Percentiles rank a stretch among this genome's conserved stretches.
phyloP scores from a whole-genome alignment of 2,797 vertebrate species.

The Erethizon dorsatum region DNA sequence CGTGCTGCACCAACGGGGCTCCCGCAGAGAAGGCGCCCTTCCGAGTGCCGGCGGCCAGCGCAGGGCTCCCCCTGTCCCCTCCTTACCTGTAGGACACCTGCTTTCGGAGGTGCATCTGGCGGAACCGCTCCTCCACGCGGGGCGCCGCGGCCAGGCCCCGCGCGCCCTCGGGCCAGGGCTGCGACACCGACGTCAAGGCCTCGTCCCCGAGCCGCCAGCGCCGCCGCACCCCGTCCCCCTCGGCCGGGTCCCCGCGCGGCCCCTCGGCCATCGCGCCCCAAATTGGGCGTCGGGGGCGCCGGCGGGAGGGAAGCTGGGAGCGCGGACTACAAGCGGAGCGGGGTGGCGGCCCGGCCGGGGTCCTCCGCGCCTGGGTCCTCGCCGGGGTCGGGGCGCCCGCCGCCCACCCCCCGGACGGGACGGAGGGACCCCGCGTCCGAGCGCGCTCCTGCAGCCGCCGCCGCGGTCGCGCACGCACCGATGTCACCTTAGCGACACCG shows the following conservation, averaged over 20 bases:
- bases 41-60: neutral
- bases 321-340: neutral
- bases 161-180: conserved; percentile 62
- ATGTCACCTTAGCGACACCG: conserved; percentile 62
- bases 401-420: neutral
- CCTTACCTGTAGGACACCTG: conserved; percentile 95
- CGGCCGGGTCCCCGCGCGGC: conserved; percentile 40
- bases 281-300: neutral
- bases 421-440: neutral
- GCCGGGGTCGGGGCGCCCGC: conserved; percentile 26
- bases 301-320: neutral
- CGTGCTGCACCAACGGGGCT: neutral
- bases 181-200: conserved; percentile 41
- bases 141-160: conserved; percentile 65
- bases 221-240: conserved; percentile 75
- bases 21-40: neutral
- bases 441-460: neutral
- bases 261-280: conserved; percentile 81
- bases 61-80: neutral
- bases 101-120: conserved; percentile 91
- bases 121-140: conserved; percentile 89
- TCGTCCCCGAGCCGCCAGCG: conserved; percentile 53
- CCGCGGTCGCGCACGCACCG: neutral
- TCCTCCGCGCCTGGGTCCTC: neutral
- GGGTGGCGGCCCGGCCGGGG: neutral